Base-by-base conservation (phyloP, 2,113 vertebrate species). In the Istiophorus platypterus region DNA sequence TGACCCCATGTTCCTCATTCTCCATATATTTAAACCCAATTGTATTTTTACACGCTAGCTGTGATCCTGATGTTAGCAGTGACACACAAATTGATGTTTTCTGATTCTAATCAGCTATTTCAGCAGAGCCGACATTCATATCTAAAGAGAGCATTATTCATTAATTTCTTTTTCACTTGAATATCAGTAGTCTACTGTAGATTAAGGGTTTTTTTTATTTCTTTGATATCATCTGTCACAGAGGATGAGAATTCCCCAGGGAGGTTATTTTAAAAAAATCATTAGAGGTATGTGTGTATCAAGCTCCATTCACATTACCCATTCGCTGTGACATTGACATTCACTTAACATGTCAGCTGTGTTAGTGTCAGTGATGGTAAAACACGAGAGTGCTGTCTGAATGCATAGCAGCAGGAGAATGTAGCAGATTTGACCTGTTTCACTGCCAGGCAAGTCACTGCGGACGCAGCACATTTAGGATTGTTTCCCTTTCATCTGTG, bases 391-490 rank as follows among this genome's bases (percentile, higher is more conserved):
- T 13, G 54, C 37, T 56, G 14, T 86, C 62, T 65, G 66, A 76
- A 86, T 76, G 51, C 29, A 41, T 14, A 41, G 52, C 73, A 67
- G 80, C 67, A 34, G 69, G 27, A 58, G 70, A 79, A 63, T 47
- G 27, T 42, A 22, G 62, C 64, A 20, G 42, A 63, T 71, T 81
- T 52, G 52, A 76, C 76, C 78, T 76, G 42, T n/a, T 81, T 41
- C 47, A 2, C 75, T 39, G 67, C 62, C 68, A 58, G 67, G 72
- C 68, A 13, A 80, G 78, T 86, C 87, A 75, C 85, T 80, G 81
- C 76, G 18, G 63, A 88, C 64, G 39, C 72, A 82, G 82, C 87
- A 73, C 89, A 90, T 90, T 89, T 78, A 81, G 68, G 86, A 84
- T 82, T 76, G 81, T 85, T 86, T 72, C 82, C 64, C 72, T 82